Evolutionary conservation across 2,888 invertebrate genomes (phyloP).

Genomic region (Rutpela maculata): DNA sequence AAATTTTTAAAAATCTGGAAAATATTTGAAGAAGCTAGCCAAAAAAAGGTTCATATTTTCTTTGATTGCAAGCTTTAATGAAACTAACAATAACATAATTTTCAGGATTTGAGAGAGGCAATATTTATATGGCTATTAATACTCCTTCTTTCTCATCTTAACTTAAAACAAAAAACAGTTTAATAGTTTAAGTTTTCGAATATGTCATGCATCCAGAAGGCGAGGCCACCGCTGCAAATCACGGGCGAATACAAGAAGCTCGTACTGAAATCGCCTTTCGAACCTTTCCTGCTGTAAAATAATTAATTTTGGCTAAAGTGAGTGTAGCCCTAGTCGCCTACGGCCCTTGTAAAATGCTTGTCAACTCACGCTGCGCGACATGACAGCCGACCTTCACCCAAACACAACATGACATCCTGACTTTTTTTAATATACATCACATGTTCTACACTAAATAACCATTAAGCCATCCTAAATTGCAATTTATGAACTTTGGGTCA

Average conservation of each 20-base stretch:
- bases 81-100: no score
- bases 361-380: conserved; percentile 20
- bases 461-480: conserved; percentile 24
- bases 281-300: conserved; percentile 5
- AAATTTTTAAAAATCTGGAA: no score
- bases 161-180: no score
- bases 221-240: neutral
- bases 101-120: no score
- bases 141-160: no score
- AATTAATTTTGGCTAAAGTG: conserved; percentile 14
- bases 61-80: no score
- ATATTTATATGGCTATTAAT: no score
- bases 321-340: neutral
- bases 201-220: neutral
- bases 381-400: conserved; percentile 16
- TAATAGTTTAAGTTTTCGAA: neutral
- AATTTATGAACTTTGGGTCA: conserved; percentile 13
- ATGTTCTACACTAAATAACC: conserved; percentile 15
- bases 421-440: conserved; percentile 17
- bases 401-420: conserved; percentile 19
- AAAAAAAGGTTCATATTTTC: no score
- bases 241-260: no score
- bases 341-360: conserved; percentile 19
- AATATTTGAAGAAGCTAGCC: no score
- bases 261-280: neutral